Evolutionary conservation across 2,888 invertebrate species (phyloP).

Genomic region (Drosophila nr. perissopoda): DNA sequence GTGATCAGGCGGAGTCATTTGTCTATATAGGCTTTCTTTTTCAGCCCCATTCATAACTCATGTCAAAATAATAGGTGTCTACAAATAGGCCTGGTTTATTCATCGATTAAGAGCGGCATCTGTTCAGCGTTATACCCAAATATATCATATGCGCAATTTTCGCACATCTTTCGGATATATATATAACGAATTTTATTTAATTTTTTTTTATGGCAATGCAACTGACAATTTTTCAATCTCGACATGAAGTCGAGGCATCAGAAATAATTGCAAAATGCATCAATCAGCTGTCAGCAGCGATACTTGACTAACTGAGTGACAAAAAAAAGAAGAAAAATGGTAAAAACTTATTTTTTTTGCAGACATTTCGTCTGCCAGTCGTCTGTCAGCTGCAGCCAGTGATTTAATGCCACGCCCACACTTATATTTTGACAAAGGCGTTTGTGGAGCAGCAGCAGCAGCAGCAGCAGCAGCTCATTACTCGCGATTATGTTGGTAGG

Average conservation of each 20-base stretch:
- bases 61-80: background rate
- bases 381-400: constrained; percentile 51
- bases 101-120: constrained; percentile 31
- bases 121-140: constrained; percentile 3
- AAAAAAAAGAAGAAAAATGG: constrained; percentile 3
- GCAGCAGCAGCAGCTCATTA: constrained; percentile 65
- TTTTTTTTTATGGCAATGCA: constrained; percentile 56
- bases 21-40: background rate
- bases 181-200: background rate
- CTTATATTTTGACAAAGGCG: constrained; percentile 56
- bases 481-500: constrained; percentile 57
- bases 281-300: constrained; percentile 74
- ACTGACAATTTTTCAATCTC: constrained; percentile 79
- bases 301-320: constrained; percentile 46
- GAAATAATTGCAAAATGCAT: constrained; percentile 80
- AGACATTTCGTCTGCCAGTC: constrained; percentile 45
- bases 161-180: constrained; percentile 29
- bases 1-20: accelerated
- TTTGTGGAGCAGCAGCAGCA: background rate
- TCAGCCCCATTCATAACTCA: background rate
- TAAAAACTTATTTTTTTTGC: constrained; percentile 11
- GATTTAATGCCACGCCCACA: constrained; percentile 39
- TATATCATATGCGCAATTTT: constrained; percentile 47
- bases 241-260: constrained; percentile 63
- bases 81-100: constrained; percentile 23